Base-by-base conservation (phyloP, 2,888 invertebrate genomes). In the Uropetala carovei region DNA sequence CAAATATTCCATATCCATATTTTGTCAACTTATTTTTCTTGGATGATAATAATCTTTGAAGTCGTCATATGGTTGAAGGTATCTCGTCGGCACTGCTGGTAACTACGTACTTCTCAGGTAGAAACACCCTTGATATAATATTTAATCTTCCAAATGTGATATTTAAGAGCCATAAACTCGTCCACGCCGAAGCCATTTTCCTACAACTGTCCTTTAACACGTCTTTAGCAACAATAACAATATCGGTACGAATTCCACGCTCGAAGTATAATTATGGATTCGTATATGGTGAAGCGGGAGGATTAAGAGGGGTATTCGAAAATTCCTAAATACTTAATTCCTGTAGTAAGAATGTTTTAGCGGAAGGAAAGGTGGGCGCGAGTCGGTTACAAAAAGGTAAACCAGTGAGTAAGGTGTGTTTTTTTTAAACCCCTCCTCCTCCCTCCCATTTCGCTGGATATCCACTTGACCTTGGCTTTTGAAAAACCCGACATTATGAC, bases 401-500 rank as follows among this genome's bases (percentile, higher is more conserved):
- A 13, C 13, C 86, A 27, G 86, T 27, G 86, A 86, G 22, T 22
- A 56, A 30, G 43, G 30, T 43, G 43, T 68, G 11, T 22, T 57
- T 22, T 59, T 59, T 59, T 30, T 16, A 14, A 13, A 27, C 86
- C 86, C 58, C 60, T 59, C 30, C 60, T 59, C 30, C 86, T 68
- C 43, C 43, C 43, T 56, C 3, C 64, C 83, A 60, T 59, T 30
- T n/a, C n/a, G 18, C 68, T 0, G 59, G 18, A 27, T 68, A n/a
- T 22, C 60, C 43, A 30, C 64, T 59, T 68, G 89, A 68, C 89
- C 89, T 89, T 89, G 89, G 89, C 11, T 56, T 30, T 30, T 89
- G 89, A 60, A 89, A 89, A 68, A 89, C 64, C n/a, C n/a, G 89
- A 18, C 64, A 64, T 89, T 89, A 89, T 64, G 89, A 89, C 59